Evolutionary conservation across 2,113 vertebrate species (phyloP).

Genomic region (Danionella cerebrum): DNA sequence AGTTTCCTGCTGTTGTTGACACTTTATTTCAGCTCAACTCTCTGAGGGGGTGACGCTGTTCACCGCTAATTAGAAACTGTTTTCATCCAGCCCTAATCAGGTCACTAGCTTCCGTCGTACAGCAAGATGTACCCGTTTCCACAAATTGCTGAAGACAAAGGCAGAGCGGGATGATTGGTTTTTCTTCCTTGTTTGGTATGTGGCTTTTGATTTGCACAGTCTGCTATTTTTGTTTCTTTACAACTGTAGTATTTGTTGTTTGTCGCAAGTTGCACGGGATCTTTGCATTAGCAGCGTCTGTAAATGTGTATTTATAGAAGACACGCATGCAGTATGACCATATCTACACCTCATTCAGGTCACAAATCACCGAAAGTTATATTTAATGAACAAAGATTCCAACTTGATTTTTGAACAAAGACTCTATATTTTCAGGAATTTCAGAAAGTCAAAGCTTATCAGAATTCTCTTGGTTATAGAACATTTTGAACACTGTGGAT

Average conservation of each 20-base stretch:
- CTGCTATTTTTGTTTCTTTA: not conserved
- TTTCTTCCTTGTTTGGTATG: not conserved
- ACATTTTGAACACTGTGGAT: too few species aligned
- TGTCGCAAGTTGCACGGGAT: not conserved
- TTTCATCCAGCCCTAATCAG: slow-evolving; percentile 37
- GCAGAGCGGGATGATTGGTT: not conserved
- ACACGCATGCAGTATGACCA: not conserved
- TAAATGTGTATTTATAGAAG: not conserved
- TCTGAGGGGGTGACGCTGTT: slow-evolving; percentile 15
- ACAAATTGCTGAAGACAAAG: slow-evolving; percentile 5
- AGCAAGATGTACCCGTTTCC: slow-evolving; percentile 24
- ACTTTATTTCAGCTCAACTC: slow-evolving; percentile 19
- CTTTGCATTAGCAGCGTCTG: not conserved
- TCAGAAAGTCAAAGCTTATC: too few species aligned
- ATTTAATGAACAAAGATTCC: not conserved
- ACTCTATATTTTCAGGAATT: too few species aligned
- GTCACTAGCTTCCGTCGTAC: slow-evolving; percentile 27
- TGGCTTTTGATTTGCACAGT: not conserved
- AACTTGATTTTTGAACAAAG: slow-evolving; percentile 3
- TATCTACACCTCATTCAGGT: not conserved
- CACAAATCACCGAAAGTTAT: not conserved
- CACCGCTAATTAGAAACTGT: slow-evolving; percentile 36
- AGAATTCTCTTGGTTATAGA: too few species aligned
- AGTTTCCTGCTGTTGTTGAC: slow-evolving; percentile 40
- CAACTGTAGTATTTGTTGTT: not conserved